A percentile compares a stretch with the other conserved stretches of the same genome.
Conservation (phyloP, 2,797 vertebrate genomes). For the Sylvia borin region DNA sequence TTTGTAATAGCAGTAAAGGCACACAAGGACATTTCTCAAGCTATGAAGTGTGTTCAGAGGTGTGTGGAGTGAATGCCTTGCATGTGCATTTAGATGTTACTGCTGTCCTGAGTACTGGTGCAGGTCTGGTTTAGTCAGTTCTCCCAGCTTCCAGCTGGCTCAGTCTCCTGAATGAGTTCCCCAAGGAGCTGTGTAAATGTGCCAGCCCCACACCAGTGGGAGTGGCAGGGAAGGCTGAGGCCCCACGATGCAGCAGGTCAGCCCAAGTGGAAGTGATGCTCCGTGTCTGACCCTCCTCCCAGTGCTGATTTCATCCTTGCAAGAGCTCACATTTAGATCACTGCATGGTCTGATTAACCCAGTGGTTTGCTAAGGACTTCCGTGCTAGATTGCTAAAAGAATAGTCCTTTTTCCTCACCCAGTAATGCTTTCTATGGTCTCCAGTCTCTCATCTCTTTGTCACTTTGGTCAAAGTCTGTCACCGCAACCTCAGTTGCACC, state of each 20-base stretch:
- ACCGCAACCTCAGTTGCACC: not conserved
- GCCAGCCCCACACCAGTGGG: not conserved
- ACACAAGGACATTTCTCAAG: not conserved
- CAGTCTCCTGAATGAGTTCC: not conserved
- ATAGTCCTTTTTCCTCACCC: not conserved
- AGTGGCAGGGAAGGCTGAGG: not conserved
- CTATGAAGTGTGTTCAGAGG: not conserved
- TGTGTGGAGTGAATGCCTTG: rapidly evolving
- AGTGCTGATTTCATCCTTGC: not conserved
- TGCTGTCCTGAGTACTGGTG: not conserved
- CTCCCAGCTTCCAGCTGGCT: not conserved
- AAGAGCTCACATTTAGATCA: not conserved
- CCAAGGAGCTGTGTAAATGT: not conserved
- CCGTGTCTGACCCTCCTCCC: rapidly evolving
- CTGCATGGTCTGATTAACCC: not conserved
- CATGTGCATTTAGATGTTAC: not conserved
- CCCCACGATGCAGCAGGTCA: rapidly evolving
- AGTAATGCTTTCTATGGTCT: not conserved
- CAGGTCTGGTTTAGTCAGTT: not conserved
- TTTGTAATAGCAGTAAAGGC: not conserved
- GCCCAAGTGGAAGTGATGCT: not conserved
- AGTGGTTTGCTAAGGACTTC: not conserved
- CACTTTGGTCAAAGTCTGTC: not conserved
- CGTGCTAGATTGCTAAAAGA: not conserved
- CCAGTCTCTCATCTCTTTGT: not conserved